Percentiles rank a stretch among this genome's conserved stretches.
These are phyloP conservation scores for Brachionus koreanus DNA, from an alignment of 1,140 invertebrate species.

Conservation along the genomic window DNA sequence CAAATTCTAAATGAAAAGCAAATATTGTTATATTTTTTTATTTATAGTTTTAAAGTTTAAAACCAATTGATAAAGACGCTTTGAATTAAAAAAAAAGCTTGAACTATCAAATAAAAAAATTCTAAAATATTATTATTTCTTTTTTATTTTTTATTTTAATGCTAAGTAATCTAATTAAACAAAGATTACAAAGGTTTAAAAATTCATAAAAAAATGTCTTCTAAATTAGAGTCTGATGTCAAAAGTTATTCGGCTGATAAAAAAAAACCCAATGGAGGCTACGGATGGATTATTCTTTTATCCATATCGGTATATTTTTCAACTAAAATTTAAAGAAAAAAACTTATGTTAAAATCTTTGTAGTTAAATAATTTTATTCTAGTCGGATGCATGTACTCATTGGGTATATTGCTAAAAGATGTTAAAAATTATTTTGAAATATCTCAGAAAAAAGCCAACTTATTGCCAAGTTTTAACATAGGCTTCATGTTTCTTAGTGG, in stretches of 20 bases:
- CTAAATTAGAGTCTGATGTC: not conserved
- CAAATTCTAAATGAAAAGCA: too few species aligned
- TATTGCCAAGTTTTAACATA: slow-evolving; percentile 8
- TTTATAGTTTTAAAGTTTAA: too few species aligned
- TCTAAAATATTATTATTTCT: too few species aligned
- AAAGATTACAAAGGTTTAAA: not conserved
- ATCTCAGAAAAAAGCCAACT: not conserved
- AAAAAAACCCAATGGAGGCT: slow-evolving; percentile 33
- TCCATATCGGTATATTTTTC: not conserved
- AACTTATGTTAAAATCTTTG: not conserved
- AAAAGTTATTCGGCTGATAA: not conserved
- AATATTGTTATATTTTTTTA: too few species aligned
- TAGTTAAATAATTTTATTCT: slow-evolving; percentile 26
- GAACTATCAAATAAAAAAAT: too few species aligned
- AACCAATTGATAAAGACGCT: too few species aligned
- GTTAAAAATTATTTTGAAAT: not conserved
- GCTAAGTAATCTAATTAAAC: too few species aligned
- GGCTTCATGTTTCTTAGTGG: slow-evolving; percentile 61
- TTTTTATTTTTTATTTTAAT: too few species aligned
- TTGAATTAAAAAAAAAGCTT: too few species aligned
- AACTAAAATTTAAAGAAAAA: not conserved
- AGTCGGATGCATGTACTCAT: slow-evolving; percentile 1
- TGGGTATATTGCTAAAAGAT: slow-evolving; percentile 8
- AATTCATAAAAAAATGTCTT: not conserved
- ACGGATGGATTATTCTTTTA: slow-evolving; percentile 26